Base-by-base conservation (phyloP, 2,113 vertebrate genomes). In the zebrafish (Danio rerio) region DNA sequence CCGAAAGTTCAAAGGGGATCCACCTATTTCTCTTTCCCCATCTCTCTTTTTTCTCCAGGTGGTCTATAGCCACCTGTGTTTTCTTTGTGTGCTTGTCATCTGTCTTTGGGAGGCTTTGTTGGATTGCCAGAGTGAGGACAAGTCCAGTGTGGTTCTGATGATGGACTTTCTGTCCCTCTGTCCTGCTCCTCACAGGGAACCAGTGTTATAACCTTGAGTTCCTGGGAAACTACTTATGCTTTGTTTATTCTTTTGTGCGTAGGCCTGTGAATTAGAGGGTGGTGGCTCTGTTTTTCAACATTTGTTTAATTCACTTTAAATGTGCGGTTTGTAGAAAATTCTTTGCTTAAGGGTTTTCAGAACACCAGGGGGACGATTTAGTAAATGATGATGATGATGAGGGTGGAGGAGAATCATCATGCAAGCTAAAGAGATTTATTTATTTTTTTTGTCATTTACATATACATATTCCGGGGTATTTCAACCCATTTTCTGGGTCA, bases 41-140 rank as follows among this genome's bases (percentile, higher is more conserved):
- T 85, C 83, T n/a, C 12, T 20, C 70, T 63, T 78, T 76, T 81
- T 91, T 87, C 90, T 92, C 89, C 90, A 91, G 90, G 90, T 92
- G 90, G 90, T 91, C 87, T 88, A 73, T 80, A 87, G 87, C 87
- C 89, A 92, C 90, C 92, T 92, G 91, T 92, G 91, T 90, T 92
- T 88, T 89, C 90, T 93, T 93, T 92, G 92, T 92, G 87, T 81
- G 81, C 62, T 84, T 93, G 90, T 92, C 93, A 92, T 92, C 90
- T 89, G 88, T 93, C 92, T 93, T 88, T 81, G 88, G 85, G 83
- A 85, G 89, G 88, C 90, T 91, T 92, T 91, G 90, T 90, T 88
- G 81, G 81, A 78, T 89, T 88, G 90, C 89, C 89, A 90, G 86
- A 88, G 89, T 86, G 86, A 90, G 88, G 90, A 91, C 87, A 91